These are phyloP conservation scores for Rhinolophus ferrumequinum DNA, from an alignment of 2,113 vertebrate genomes.

Conservation along the genomic window DNA sequence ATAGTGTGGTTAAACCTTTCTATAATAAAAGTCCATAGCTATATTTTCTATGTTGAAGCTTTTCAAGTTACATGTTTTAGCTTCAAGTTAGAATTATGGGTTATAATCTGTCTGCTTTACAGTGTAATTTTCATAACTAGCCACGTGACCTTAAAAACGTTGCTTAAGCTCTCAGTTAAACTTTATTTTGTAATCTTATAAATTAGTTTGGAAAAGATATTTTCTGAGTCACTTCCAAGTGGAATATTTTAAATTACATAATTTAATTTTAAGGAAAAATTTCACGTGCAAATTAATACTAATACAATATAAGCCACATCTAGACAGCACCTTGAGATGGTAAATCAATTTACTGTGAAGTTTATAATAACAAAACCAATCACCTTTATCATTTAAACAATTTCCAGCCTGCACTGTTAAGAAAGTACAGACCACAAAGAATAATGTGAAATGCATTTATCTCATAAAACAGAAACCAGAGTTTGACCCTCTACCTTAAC, in stretches of 20 bases:
- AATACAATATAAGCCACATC: background rate
- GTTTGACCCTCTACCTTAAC: background rate
- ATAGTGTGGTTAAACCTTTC: background rate
- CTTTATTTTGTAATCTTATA: background rate
- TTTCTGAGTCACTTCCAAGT: background rate
- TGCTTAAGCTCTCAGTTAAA: background rate
- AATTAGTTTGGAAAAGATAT: background rate
- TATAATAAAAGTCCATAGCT: background rate
- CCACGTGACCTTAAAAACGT: background rate
- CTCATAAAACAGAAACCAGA: background rate
- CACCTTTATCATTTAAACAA: background rate
- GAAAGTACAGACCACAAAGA: background rate
- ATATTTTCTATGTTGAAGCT: background rate
- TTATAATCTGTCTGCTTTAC: background rate
- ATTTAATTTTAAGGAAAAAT: background rate
- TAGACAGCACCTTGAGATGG: background rate
- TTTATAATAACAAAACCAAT: background rate
- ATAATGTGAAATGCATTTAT: background rate
- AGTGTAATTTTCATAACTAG: background rate
- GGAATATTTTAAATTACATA: background rate
- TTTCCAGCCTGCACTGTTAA: background rate
- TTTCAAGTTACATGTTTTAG: background rate
- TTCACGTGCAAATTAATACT: background rate
- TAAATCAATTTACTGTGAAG: background rate
- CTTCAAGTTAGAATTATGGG: background rate